Base-by-base conservation (phyloP, 2,888 invertebrate species). In the Pollenia labialis region DNA sequence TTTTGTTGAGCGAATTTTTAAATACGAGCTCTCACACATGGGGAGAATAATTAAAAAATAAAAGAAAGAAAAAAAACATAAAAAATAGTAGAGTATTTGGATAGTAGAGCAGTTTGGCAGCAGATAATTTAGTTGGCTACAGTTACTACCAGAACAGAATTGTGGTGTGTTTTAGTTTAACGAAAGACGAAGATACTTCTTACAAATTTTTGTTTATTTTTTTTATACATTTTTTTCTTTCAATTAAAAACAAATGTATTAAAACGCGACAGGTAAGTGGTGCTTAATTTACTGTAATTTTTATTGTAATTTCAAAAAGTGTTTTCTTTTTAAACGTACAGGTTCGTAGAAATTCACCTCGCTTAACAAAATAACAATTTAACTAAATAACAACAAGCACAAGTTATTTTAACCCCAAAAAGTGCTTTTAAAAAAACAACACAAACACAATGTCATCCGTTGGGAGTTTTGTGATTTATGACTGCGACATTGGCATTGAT, bases 401-500 rank as follows among this genome's bases (percentile, higher is more conserved):
- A 32, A 46, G 18, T 71, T 9, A 8, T 42, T 62, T 66, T 79
- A 79, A 58, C 79, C 69, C 62, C 3, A 54, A 62, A 62, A 62
- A 44, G 71, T 62, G 60, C 9, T 52, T 52, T 18, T 18, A 0
- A 32, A 11, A 40, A 40, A 40, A 42, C 10, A 69, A 16, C 4
- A 18, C 16, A 18, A 8, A 32, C 52, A 60, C 52, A 50, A 88
- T 88, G 81, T 48, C 82, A 50, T 18, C 56, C 1, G 68, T 56
- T 44, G 87, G 88, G 66, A 88, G 89, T 32, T 90, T 91, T 81
- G 90, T 95, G 11, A 93, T 96, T 69, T 93, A 95, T 71, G 95
- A 96, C 89, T 94, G 94, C 62, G 95, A 96, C 90, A 94, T 94
- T 44, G 96, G 95, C 2, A 93, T 94, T 8, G 96, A 96, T 89